Conservation (phyloP, 1,140 invertebrate species). For the Drosophila melanica region DNA sequence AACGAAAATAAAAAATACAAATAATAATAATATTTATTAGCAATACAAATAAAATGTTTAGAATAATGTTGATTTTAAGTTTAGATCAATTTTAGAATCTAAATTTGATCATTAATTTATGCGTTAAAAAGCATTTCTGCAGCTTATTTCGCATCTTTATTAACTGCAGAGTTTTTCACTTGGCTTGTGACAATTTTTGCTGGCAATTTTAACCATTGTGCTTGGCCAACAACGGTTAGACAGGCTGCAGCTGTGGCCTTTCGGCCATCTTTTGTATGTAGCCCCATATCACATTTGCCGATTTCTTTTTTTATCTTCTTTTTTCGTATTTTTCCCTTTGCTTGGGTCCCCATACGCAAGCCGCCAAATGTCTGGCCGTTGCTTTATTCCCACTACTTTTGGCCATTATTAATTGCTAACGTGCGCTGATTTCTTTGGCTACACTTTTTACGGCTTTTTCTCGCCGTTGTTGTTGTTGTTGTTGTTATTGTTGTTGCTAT, state of each 20-base stretch:
- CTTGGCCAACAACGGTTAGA: constrained; percentile 16
- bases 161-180: not conserved
- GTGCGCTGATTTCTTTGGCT: constrained; percentile 76
- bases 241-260: constrained; percentile 46
- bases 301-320: constrained; percentile 19
- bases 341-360: constrained; percentile 63
- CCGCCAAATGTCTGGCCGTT: constrained; percentile 57
- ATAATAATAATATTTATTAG: too few relatives aligned
- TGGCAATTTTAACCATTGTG: constrained; percentile 2
- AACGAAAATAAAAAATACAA: too few relatives aligned
- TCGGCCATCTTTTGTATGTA: constrained; percentile 5
- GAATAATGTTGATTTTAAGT: too few relatives aligned
- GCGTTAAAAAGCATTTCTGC: not conserved
- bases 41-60: too few relatives aligned
- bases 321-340: constrained; percentile 16
- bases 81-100: too few relatives aligned
- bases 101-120: not conserved
- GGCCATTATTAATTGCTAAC: constrained; percentile 77
- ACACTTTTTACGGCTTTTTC: constrained; percentile 55
- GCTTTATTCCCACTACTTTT: constrained; percentile 59
- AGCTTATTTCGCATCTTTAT: not conserved
- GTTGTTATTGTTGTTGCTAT: constrained; percentile 30
- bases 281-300: constrained; percentile 47
- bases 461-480: constrained; percentile 25
- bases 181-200: not conserved